phyloP scores from a whole-genome alignment of 2,797 vertebrate species.

The Helicolenus hilgendorfi region DNA sequence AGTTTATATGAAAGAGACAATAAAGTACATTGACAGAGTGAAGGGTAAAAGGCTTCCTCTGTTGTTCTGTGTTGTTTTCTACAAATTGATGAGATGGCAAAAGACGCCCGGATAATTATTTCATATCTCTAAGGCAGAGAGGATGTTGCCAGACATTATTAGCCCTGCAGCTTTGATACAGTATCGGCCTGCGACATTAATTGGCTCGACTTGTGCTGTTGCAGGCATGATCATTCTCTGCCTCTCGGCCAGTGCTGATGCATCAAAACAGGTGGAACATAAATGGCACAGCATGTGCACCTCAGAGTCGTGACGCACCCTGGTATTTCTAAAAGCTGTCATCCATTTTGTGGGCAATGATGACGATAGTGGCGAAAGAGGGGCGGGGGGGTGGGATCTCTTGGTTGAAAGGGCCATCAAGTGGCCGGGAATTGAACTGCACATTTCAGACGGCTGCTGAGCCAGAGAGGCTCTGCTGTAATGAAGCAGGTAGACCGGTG shows the following conservation, averaged over 20 bases:
- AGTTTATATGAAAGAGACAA: constrained; percentile 7
- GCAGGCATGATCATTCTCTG: constrained; percentile 65
- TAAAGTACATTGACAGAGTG: neutral
- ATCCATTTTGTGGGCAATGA: constrained; percentile 92
- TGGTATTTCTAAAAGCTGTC: constrained; percentile 90
- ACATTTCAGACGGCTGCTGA: constrained; percentile 4
- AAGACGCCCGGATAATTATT: constrained; percentile 51
- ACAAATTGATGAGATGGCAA: constrained; percentile 44
- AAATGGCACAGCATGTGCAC: constrained; percentile 88
- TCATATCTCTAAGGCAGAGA: constrained; percentile 40
- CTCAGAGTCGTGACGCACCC: constrained; percentile 90
- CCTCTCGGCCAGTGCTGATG: constrained; percentile 82
- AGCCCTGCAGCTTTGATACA: constrained; percentile 55
- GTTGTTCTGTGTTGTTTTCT: constrained; percentile 27
- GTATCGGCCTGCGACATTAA: constrained; percentile 50
- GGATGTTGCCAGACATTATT: constrained; percentile 42
- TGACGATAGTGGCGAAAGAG: constrained; percentile 73
- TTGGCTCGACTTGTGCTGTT: constrained; percentile 52
- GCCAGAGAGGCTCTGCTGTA: constrained; percentile 23
- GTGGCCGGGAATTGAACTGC: constrained; percentile 82
- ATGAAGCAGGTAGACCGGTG: constrained; percentile 40
- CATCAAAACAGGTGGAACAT: constrained; percentile 89
- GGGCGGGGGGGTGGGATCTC: constrained; percentile 55
- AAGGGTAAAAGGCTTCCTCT: constrained; percentile 11
- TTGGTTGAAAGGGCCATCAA: constrained; percentile 88